Base-by-base conservation (phyloP, 2,113 vertebrate species). In the Halichoerus grypus region DNA sequence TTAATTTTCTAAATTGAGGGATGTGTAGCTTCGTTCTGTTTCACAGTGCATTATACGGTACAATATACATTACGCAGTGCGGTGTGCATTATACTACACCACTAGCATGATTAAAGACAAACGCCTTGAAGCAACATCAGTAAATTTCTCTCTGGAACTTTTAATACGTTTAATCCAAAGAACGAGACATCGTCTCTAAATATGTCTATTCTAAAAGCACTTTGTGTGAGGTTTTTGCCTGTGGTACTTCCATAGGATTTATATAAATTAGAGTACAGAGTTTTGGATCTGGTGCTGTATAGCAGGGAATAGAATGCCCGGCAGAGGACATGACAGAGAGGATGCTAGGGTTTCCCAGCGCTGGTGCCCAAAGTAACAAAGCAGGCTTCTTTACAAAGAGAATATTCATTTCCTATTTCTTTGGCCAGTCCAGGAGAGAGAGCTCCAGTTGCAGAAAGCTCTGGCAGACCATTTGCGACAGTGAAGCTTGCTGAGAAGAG, bases 61-160 rank as follows among this genome's bases (percentile, higher is more conserved):
- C 24, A 76, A 42, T 76, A 11, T 91, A 92, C 7, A 36, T 93
- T 97, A 49, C 81, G 65, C 16, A 19, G 31, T 67, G 6, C 24
- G 46, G 74, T 76, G 14, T 91, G 90, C 7, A 33, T 93, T 97
- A 55, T 81, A 96, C 97, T 91, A 74, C 77, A 94, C 49, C 22
- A 36, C 42, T 39, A 77, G 71, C 85, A 94, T 91, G 21, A 95
- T 94, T 88, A 77, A 97, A 96, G 88, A 65, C 55, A 92, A 96
- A 96, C 67, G 31, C 88, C 97, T 93, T 92, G 81, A 96, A 94
- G 61, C 39, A 91, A 46, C 96, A 42, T 91, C 94, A 95, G 97
- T 96, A 76, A 10, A 69, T 96, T 94, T 96, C 92, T 95, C 94
- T 95, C 69, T 69, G 36, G 53, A 95, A 86, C 53, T 97, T 97